Base-by-base conservation (phyloP, 2,888 invertebrate species). In the Desoria tigrina region DNA sequence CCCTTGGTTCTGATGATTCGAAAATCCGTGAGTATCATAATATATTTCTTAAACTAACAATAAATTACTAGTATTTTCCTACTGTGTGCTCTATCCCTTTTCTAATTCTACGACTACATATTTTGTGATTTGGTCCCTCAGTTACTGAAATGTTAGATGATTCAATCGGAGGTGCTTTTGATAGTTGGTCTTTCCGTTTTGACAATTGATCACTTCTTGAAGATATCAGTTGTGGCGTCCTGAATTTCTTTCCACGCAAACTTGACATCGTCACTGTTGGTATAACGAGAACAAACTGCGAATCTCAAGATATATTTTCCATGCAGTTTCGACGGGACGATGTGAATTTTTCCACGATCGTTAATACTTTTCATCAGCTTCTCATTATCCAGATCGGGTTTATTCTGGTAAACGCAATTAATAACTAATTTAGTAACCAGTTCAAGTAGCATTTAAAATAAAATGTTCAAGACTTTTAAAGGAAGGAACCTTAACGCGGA, bases 251-350 rank as follows among this genome's bases (percentile, higher is more conserved):
- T 86, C 94, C 94, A 96, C 1, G 94, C 90, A 75, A 86, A 84
- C 42, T 88, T 85, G 76, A 97, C 90, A 78, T 97, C 95, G 65
- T 86, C 85, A 26, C 87, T 85, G 78, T 90, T 88, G 2, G 90
- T 89, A 77, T 85, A 89, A 63, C 92, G 86, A 0, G 95, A 93
- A 79, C 96, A 97, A 69, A 97, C 85, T 0, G 94, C 94, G 80
- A 97, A 85, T 66, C 97, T 85, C 55, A 97, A 82, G 82, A 95
- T 94, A 80, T 89, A 96, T 0, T 84, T 84, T 69, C 89, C 92
- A 51, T 87, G 85, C 65, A 94, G 89, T 81, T 91, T 91, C 0
- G 94, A 90, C 0, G 97, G 95, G 18, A 95, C 94, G 78, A 97
- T 83, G 79, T 96, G 94, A 72, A 98, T 94, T 75, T 90, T 87